These are phyloP conservation scores for Drosophila eohydei DNA, from an alignment of 2,888 invertebrate species.

Conservation along the genomic window DNA sequence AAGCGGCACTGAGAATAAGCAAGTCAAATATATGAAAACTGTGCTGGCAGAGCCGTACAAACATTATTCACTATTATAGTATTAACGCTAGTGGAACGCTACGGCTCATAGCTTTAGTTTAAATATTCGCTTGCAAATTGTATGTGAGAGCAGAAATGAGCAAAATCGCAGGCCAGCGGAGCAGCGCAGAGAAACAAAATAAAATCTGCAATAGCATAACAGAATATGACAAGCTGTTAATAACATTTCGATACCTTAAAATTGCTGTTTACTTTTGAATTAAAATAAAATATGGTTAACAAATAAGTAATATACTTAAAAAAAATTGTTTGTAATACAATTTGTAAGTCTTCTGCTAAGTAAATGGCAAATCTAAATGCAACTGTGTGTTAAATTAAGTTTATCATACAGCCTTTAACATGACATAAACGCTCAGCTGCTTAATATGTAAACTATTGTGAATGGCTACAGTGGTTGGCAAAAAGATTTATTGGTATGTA, in stretches of 20 bases:
- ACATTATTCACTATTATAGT: constrained; percentile 59
- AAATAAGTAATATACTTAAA: too few relatives aligned
- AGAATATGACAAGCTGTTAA: constrained; percentile 3
- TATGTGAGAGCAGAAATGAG: constrained; percentile 1
- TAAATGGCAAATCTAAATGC: too few relatives aligned
- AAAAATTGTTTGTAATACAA: too few relatives aligned
- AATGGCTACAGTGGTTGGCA: too few relatives aligned
- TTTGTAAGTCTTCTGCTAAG: too few relatives aligned
- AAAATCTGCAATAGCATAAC: constrained; percentile 1
- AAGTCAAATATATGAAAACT: constrained; percentile 71
- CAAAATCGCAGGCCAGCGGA: constrained; percentile 7
- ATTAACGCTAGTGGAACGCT: constrained; percentile 11
- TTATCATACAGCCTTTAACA: too few relatives aligned
- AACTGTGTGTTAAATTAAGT: too few relatives aligned
- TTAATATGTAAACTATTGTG: too few relatives aligned
- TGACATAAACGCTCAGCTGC: too few relatives aligned
- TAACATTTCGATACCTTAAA: background rate
- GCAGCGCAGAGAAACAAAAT: background rate
- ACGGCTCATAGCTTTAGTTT: constrained; percentile 26
- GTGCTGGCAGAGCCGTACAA: constrained; percentile 66
- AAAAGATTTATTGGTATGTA: too few relatives aligned
- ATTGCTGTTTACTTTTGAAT: background rate
- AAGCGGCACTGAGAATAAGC: constrained; percentile 51
- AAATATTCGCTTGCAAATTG: background rate
- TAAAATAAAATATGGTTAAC: background rate